Base-by-base conservation (phyloP, 1,140 invertebrate species). In the Semibalanus balanoides region DNA sequence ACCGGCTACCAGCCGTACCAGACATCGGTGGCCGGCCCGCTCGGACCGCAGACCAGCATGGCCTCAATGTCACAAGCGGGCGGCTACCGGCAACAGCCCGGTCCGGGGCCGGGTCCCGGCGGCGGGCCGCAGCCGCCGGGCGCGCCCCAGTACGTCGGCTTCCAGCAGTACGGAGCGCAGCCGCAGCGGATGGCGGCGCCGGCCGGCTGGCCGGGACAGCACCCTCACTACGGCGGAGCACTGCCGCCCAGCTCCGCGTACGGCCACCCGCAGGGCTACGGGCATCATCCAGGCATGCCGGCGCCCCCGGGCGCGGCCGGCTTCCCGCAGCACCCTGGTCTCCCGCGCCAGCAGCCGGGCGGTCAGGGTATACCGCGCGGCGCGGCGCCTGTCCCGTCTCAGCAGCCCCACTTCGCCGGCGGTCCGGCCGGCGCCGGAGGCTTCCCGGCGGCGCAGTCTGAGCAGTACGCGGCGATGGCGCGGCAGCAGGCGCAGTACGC, bases 201-300 rank as follows among this genome's bases (percentile, higher is more conserved):
- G 51, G 51, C 51, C 51, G 51, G 51, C 9, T 64, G 51, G 51
- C 51, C 51, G 7, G 51, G 51, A 7, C 51, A 64, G 51, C 51
- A 64, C 51, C 51, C 51, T 7, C 51, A 64, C 51, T 64, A 64
- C 51, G 51, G 14, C 22, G 51, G 14, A 1, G 51, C 7, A 7
- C 64, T 30, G 31, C 74, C 30, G 76, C 76, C 5, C n/a, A 76
- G 29, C 74, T 35, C 74, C 25, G 74, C 0, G 5, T 71, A 75
- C 30, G 30, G 64, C 30, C 69, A 27, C 51, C 51, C 51, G 51
- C 51, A 64, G 14, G 51, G 51, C 9, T 64, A 64, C 51, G 22
- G 51, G 7, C 51, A 64, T 19, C 51, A 64, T 19, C 51, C 51
- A 3, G 51, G 51, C 51, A 14, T 64, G 51, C 51, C 51, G 51